Percentiles rank a stretch among this genome's conserved stretches.
Conservation (phyloP, 53 echinoderm and acorn worm genomes). For the Henricia sp. region DNA sequence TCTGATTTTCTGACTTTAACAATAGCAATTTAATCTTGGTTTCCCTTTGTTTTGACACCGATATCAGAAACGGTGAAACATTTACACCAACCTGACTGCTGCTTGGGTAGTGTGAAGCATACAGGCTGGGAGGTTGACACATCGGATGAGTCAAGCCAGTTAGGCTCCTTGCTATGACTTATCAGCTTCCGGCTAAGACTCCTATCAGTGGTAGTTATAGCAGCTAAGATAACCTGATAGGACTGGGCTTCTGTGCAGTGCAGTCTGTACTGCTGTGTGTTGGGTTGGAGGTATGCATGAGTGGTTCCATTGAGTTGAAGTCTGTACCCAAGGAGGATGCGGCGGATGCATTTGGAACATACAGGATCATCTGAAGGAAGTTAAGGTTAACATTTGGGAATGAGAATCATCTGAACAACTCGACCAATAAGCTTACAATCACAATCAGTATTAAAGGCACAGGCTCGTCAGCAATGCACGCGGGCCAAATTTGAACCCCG, state of each 20-base stretch:
- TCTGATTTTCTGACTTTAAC: too few species aligned
- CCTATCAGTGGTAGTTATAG: conserved; percentile 68
- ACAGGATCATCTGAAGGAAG: conserved; percentile 35
- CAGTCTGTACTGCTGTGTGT: conserved; percentile 63
- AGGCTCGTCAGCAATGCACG: too few species aligned
- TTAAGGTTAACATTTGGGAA: too few species aligned
- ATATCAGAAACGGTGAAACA: not conserved
- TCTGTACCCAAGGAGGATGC: conserved; percentile 72
- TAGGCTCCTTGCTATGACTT: conserved; percentile 1
- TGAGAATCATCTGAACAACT: too few species aligned
- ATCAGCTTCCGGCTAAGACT: conserved; percentile 28
- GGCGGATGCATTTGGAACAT: conserved; percentile 34
- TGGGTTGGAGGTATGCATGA: conserved; percentile 61
- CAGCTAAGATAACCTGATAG: conserved; percentile 53
- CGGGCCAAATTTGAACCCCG: too few species aligned
- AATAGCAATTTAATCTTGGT: too few species aligned
- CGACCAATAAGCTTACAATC: too few species aligned
- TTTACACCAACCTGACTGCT: conserved; percentile 59
- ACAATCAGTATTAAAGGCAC: too few species aligned
- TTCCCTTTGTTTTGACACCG: not conserved
- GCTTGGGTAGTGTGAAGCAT: conserved; percentile 64
- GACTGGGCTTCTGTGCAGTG: conserved; percentile 53
- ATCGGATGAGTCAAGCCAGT: conserved; percentile 44
- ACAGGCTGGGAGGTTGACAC: conserved; percentile 36
- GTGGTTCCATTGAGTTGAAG: conserved; percentile 65